Base-by-base conservation (phyloP, 2,797 vertebrate genomes). In the Luscinia luscinia region DNA sequence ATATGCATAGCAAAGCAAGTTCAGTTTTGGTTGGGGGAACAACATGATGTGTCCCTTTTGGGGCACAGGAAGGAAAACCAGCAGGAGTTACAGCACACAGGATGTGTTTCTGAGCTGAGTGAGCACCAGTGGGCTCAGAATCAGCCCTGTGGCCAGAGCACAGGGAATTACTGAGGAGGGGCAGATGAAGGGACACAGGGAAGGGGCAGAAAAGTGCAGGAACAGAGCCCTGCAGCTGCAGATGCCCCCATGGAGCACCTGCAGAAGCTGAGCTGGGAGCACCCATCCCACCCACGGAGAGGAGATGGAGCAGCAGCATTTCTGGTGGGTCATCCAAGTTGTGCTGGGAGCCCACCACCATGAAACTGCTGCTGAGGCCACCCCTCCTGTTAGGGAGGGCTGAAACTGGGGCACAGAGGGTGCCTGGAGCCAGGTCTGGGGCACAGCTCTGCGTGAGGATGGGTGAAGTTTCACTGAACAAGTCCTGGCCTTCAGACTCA, bases 101-200 rank as follows among this genome's bases (percentile, higher is more conserved):
- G 4, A 1, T 3, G 4, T 22, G 90, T 72, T 30, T 11, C 46
- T 32, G 32, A 83, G 58, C 66, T 75, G n/a, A 38, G n/a, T 1
- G 2, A 85, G 22, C 38, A 22, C 18, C 57, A 8, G 0, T 2
- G 11, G 15, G 7, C 15, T 82, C 69, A 62, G 57, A 61, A n/a
- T 36, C 9, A 55, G 23, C 27, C 22, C 62, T 0, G 0, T 28
- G 36, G n/a, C 26, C 41, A 0, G 0, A 1, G 1, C n/a, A 18
- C 10, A 19, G 45, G 52, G 66, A 63, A 16, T 43, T 68, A 22
- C 17, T 46, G 79, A 51, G 41, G 24, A 62, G 27, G 36, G 13
- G 8, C 4, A 40, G 5, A 27, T 18, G 17, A 52, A 43, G 15
- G 6, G 7, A 28, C 27, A 9, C 34, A 34, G 4, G 51, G 36